Evolutionary conservation across 2,888 invertebrate species (phyloP).

Genomic region (Anorthoa munda): DNA sequence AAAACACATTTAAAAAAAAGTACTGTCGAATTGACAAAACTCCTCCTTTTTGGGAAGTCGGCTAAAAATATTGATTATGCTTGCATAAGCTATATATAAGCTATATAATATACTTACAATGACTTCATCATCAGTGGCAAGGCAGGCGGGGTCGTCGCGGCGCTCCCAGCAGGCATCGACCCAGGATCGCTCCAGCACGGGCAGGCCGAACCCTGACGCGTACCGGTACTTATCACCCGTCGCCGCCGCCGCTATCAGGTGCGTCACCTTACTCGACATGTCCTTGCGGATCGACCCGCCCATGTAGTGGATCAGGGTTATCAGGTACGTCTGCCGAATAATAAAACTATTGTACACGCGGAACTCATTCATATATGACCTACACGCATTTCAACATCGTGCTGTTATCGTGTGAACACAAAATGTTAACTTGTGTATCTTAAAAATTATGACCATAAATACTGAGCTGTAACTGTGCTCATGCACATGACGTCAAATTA

Average conservation of each 20-base stretch:
- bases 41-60: too few species aligned
- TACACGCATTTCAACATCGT: constrained; percentile 10
- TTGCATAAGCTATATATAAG: background rate
- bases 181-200: constrained; percentile 97
- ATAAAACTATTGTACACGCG: constrained; percentile 32
- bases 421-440: constrained; percentile 14
- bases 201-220: constrained; percentile 97
- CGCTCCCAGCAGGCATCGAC: constrained; percentile 96
- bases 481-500: constrained; percentile 17
- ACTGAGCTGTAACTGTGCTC: constrained; percentile 20
- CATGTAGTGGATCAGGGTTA: constrained; percentile 98
- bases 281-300: constrained; percentile 98
- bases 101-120: constrained; percentile 88
- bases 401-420: constrained; percentile 11
- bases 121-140: constrained; percentile 93
- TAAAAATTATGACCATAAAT: constrained; percentile 21
- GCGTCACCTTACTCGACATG: constrained; percentile 96
- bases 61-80: too few species aligned
- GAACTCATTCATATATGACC: constrained; percentile 26
- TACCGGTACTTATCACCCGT: constrained; percentile 98
- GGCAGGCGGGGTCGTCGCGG: constrained; percentile 93
- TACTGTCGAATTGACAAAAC: too few species aligned
- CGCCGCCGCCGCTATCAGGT: constrained; percentile 97
- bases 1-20: too few species aligned
- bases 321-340: constrained; percentile 94